Base-by-base conservation (phyloP, 2,888 invertebrate species). In the Spisula subtruncata region DNA sequence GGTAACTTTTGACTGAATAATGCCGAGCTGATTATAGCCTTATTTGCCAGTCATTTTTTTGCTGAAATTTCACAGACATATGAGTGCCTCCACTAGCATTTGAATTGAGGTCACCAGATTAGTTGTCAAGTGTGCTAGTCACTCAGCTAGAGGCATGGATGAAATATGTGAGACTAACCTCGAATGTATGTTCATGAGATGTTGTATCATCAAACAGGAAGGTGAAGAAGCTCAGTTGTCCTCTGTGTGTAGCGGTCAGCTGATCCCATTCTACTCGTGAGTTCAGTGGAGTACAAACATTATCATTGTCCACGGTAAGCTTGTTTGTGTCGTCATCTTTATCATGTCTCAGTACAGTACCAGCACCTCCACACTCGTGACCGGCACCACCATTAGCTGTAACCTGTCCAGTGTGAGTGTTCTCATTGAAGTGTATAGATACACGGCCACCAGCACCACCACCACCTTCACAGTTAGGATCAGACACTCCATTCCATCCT, bases 391-490 rank as follows among this genome's bases (percentile, higher is more conserved):
- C 95, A 80, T 93, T 85, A 1, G 94, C 88, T 20, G 80, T 83
- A 12, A 92, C 90, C 6, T 85, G 85, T 12, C 95, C 95, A 0
- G 89, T 87, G 88, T 91, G 95, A 6, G 81, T 83, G 20, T 86
- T 71, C 29, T 92, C 89, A 32, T 81, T 81, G 86, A 91, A 94
- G 92, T 94, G 89, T 71, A 95, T 90, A 14, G 95, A 93, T 4
- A 94, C 93, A 25, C 94, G 93, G 20, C 95, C 95, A n/a, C 94
- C 95, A 16, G 93, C 93, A n/a, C 95, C 95, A 46, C 95, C 95
- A n/a, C 95, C 95, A 84, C 95, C 95, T 0, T 60, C 89, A 89
- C 95, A 94, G 48, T 87, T 85, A 0, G 93, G 88, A n/a, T 87
- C 60, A 10, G 87, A 54, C 0, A 41, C 51, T 20, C 29, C 75